Evolutionary conservation across 1,140 invertebrate species (phyloP), one percentile per base, ranked within the genome.

Genomic region (Hypsibius dujardini): DNA sequence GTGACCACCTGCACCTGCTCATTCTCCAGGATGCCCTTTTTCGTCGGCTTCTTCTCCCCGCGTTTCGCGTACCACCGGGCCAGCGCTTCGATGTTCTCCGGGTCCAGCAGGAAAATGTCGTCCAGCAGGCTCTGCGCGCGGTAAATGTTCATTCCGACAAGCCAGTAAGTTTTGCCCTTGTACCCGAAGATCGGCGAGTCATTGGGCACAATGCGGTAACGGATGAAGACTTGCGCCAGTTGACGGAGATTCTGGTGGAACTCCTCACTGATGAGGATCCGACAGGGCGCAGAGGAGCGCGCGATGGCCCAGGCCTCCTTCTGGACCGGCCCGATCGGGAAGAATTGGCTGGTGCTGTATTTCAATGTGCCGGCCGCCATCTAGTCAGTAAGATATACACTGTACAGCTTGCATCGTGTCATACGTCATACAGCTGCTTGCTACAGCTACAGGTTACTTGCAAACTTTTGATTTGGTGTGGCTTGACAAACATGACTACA

Each of bases 201-300:
- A 42, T 67, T 67, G 45, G 62, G 62, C 42, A 67, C 62, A 42
- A 67, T 67, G 12, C 62, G 62, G 42, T 67, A 67, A 7, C 45
- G 12, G 45, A 67, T 67, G 42, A 67, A 67, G 42, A 67, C 45
- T 42, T 67, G 62, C 12, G 62, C 62, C 62, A 67, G 42, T 42
- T 67, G 62, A 7, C 62, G 62, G 42, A 67, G 62, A 42, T 67
- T 67, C 45, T 67, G 62, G 42, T 67, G 62, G 42, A 67, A 67
- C 7, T 67, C 62, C 45, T 67, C 62, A 42, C 62, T 67, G 42
- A 67, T 67, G 12, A 67, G 62, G 62, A 67, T 67, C 12, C 62
- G 62, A 45, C 62, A 67, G 12, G 62, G 62, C 12, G 62, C 62
- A 42, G 62, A 67, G 42, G 62, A 67, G 12, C 62, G 62, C 12